Evolutionary conservation across 30 jellyfish, hydroid and myxozoan genomes (phyloP), one percentile per base, ranked within the genome.

Genomic region (Mastigias papua): DNA sequence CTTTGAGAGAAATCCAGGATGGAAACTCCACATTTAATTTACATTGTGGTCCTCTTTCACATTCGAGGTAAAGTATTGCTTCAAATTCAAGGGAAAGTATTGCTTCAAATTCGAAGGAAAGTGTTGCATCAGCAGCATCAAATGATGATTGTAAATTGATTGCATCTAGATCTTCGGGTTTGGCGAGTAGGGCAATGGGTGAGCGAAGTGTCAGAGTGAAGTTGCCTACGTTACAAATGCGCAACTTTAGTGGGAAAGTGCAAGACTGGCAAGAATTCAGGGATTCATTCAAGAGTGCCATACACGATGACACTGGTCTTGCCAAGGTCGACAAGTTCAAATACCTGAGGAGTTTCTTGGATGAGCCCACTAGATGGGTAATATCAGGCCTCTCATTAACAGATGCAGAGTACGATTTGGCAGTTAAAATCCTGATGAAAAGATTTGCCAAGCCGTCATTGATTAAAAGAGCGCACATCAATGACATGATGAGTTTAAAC

Each of bases 261-360:
- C 63, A 84, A 13, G 80, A 49, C 76, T 84, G 93, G 93, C 88
- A 57, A 25, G 88, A 69, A 72, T 84, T 84, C 50, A 69, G 93
- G 88, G 93, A 84, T 62, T 77, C 89, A 16, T 84, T 84, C 46
- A 57, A 69, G 10, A 84, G 93, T 84, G 78, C 93, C 46, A 34
- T 71, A 66, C 81, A 84, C 35, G 37, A 84, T 29, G 35, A 68
- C 73, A 70, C 48, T 23, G 60, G 72, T 37, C 28, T 83, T 37
- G 71, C 93, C 4, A 64, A 42, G 50, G 89, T 83, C 23, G 89
- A n/a, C n/a, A n/a, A n/a, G n/a, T n/a, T 83, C 37, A 67, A 68
- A 27, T 83, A 70, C 70, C 76, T 84, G 25, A 58, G 81, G 27
- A 72, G 88, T 10, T 61, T 21, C 46, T 37, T 84, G 76, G 93